A percentile compares a stretch with the other conserved stretches of the same genome.
These are phyloP conservation scores for Tadarida brasiliensis DNA, from an alignment of 2,797 vertebrate species.

Conservation along the genomic window DNA sequence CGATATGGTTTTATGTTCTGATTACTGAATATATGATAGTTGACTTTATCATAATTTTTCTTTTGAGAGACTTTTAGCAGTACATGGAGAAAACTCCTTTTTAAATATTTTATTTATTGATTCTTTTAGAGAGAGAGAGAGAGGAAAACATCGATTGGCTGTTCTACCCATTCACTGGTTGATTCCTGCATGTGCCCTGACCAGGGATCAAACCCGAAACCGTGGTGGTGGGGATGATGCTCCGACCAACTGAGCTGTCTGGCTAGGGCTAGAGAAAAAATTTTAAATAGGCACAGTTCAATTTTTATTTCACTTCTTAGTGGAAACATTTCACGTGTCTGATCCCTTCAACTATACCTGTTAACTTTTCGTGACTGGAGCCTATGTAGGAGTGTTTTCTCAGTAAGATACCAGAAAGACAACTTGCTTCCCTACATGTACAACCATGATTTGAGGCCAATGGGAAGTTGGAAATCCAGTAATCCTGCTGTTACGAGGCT, in stretches of 20 bases:
- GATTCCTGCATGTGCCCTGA: not conserved
- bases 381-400: not conserved
- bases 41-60: conserved; percentile 8
- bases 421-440: not conserved
- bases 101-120: not conserved
- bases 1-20: not conserved
- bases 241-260: not conserved
- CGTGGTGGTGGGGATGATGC: not conserved
- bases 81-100: not conserved
- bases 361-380: not conserved
- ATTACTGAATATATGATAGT: not conserved
- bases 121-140: not conserved
- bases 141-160: not conserved
- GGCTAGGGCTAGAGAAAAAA: not conserved
- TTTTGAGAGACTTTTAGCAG: not conserved
- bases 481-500: not conserved
- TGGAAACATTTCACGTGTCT: not conserved
- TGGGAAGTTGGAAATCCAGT: not conserved
- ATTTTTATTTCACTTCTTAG: not conserved
- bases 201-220: not conserved
- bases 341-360: not conserved
- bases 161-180: not conserved
- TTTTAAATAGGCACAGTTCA: not conserved
- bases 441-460: not conserved
- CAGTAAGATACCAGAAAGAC: not conserved